Evolutionary conservation across 2,797 vertebrate species (phyloP).

Genomic region (Chelon auratus): DNA sequence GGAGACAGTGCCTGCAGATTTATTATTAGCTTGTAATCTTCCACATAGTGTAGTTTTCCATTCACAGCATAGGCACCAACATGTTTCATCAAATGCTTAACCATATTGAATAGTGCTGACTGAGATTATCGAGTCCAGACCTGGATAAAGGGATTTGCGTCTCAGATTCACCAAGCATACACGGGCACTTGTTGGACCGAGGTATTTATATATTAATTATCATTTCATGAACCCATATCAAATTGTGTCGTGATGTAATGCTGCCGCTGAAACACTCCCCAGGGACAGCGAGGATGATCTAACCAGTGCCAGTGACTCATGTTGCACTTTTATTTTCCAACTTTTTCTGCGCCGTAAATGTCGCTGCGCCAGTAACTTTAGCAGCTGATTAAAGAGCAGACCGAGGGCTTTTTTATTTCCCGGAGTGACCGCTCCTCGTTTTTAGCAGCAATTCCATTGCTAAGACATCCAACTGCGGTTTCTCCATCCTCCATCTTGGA

Average conservation of each 20-base stretch:
- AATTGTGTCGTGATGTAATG: conserved; percentile 26
- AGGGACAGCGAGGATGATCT: conserved; percentile 34
- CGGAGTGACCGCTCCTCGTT: conserved; percentile 59
- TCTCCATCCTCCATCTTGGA: conserved; percentile 60
- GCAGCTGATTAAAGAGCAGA: conserved; percentile 73
- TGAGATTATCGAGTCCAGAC: conserved; percentile 18
- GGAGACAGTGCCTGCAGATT: not conserved
- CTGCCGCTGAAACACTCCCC: conserved; percentile 33
- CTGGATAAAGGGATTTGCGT: conserved; percentile 29
- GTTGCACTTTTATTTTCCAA: conserved; percentile 22
- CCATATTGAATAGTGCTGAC: conserved; percentile 37
- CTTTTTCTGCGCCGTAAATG: conserved; percentile 55
- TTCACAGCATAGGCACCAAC: conserved; percentile 14
- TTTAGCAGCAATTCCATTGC: conserved; percentile 63
- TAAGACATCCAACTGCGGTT: conserved; percentile 63
- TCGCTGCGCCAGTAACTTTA: conserved; percentile 51
- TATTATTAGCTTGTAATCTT: conserved; percentile 23
- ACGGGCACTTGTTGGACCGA: not conserved
- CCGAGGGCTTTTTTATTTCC: conserved; percentile 39
- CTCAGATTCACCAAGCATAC: not conserved
- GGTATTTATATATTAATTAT: conserved; percentile 30
- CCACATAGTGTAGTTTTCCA: conserved; percentile 11
- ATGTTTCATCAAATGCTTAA: conserved; percentile 37
- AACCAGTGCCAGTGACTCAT: conserved; percentile 32
- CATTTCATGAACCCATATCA: conserved; percentile 36